phyloP scores from a whole-genome alignment of 2,113 vertebrate species.

The Hippocampus abdominalis region DNA sequence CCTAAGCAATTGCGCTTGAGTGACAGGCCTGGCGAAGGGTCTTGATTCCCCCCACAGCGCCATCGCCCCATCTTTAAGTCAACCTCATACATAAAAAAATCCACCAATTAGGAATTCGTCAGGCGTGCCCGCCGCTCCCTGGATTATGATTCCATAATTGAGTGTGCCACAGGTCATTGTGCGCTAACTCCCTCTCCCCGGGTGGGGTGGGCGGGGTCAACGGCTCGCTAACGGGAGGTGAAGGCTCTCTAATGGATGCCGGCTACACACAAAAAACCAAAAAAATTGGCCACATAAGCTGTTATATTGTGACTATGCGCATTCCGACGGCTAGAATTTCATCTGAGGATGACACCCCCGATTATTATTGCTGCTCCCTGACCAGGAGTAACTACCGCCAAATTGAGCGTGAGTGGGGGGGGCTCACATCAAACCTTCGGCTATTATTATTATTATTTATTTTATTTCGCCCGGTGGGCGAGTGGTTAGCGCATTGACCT shows the following conservation, averaged over 20 bases:
- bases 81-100: conserved; percentile 56
- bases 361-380: neutral
- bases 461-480: neutral
- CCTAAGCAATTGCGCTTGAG: conserved; percentile 49
- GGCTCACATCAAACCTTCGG: neutral
- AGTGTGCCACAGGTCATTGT: conserved; percentile 53
- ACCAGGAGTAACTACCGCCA: neutral
- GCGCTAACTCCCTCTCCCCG: conserved; percentile 27
- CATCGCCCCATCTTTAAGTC: conserved; percentile 35
- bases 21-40: conserved; percentile 46
- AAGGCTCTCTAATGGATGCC: conserved; percentile 61
- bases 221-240: conserved; percentile 51
- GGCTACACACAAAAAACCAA: conserved; percentile 16
- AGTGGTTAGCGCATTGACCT: too few species aligned
- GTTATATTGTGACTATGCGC: conserved; percentile 45
- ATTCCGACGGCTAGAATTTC: conserved; percentile 16
- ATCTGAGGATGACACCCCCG: conserved; percentile 7
- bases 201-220: conserved; percentile 41
- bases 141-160: conserved; percentile 63
- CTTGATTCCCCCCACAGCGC: conserved; percentile 49
- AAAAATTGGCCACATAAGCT: conserved; percentile 50
- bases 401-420: neutral
- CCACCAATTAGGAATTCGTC: conserved; percentile 55
- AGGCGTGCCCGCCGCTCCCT: conserved; percentile 34
- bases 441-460: neutral